Evolutionary conservation across 2,113 vertebrate species (phyloP).

Genomic region (Panthera leo): DNA sequence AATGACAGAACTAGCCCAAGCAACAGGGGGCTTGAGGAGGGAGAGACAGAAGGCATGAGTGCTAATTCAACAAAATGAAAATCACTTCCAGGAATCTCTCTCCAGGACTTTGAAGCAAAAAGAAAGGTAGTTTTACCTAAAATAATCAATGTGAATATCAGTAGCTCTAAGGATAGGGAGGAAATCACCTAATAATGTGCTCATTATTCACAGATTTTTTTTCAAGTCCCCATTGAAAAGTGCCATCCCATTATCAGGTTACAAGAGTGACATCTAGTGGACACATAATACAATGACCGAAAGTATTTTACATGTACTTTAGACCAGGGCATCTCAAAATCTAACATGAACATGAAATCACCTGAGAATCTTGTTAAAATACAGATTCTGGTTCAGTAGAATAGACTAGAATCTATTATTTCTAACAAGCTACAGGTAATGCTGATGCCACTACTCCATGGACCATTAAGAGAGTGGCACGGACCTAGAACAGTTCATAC

Average conservation of each 20-base stretch:
- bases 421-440: neutral
- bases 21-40: neutral
- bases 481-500: neutral
- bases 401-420: neutral
- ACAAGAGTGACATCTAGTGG: slow-evolving; percentile 88
- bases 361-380: slow-evolving; percentile 3
- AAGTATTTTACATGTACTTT: neutral
- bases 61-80: slow-evolving; percentile 39
- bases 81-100: slow-evolving; percentile 2
- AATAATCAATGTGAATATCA: slow-evolving; percentile 55
- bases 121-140: slow-evolving; percentile 58
- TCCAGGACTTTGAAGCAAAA: neutral
- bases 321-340: slow-evolving; percentile 20
- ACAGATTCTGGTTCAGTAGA: neutral
- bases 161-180: slow-evolving; percentile 46
- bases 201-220: slow-evolving; percentile 20
- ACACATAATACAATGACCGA: slow-evolving; percentile 63
- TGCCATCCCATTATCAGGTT: slow-evolving; percentile 78
- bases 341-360: slow-evolving; percentile 10
- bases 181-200: slow-evolving; percentile 66
- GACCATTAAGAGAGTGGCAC: neutral
- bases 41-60: neutral
- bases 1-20: slow-evolving; percentile 49
- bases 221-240: neutral
- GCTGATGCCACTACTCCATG: neutral